Percentiles rank a stretch among this genome's conserved stretches.
Evolutionary conservation across 2,113 vertebrate species (phyloP).

Genomic region (Prietella phreatophila): DNA sequence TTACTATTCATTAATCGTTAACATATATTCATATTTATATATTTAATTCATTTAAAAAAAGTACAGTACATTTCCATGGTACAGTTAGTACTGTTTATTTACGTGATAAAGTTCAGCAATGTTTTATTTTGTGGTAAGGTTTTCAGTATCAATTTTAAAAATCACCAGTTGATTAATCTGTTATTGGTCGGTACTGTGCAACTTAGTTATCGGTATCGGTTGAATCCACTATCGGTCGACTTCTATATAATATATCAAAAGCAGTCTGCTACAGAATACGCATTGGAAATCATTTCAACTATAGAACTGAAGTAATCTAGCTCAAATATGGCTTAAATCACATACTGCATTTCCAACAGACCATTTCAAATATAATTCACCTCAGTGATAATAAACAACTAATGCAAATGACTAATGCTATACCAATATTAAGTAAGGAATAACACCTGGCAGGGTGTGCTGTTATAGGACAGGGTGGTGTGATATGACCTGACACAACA

Average conservation of each 20-base stretch:
- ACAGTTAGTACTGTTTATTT: too few relatives aligned
- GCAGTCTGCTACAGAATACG: neutral
- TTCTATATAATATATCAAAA: neutral
- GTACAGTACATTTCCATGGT: too few relatives aligned
- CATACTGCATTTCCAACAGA: neutral
- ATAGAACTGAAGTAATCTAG: neutral
- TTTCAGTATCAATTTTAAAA: too few relatives aligned
- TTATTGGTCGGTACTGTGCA: too few relatives aligned
- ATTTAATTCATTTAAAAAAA: too few relatives aligned
- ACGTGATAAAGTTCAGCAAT: too few relatives aligned
- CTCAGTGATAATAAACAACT: neutral
- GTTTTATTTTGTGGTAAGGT: too few relatives aligned
- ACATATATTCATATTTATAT: too few relatives aligned
- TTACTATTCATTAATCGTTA: too few relatives aligned
- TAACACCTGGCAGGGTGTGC: neutral
- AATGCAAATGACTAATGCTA: neutral
- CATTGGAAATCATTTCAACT: neutral
- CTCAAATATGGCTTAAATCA: neutral
- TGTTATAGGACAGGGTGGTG: neutral
- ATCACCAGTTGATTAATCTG: too few relatives aligned
- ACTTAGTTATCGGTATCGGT: too few relatives aligned
- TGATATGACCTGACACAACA: neutral
- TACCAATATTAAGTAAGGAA: neutral
- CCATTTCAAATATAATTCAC: neutral
- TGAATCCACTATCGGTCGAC: too few relatives aligned